These are phyloP conservation scores for Balearica regulorum DNA, from an alignment of 2,797 vertebrate species.

Conservation along the genomic window DNA sequence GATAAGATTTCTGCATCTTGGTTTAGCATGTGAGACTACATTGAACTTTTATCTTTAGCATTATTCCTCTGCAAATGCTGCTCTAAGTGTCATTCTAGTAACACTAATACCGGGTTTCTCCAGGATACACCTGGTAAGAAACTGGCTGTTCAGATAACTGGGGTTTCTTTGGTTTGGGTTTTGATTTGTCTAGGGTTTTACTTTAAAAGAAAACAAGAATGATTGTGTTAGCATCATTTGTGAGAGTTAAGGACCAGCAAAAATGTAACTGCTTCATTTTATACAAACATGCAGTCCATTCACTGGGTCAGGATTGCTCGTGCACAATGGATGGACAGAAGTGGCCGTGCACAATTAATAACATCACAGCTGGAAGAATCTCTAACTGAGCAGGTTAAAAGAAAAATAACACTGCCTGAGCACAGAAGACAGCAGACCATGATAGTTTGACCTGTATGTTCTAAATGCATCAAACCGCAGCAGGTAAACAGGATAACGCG, in stretches of 20 bases:
- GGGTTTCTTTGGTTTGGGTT: not conserved
- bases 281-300: not conserved
- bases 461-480: not conserved
- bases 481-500: not conserved
- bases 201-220: not conserved
- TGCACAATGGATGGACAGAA: not conserved
- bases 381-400: not conserved
- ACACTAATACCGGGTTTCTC: accelerated
- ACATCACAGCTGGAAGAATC: not conserved
- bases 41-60: not conserved
- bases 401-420: not conserved
- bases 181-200: not conserved
- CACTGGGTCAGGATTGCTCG: not conserved
- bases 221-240: not conserved
- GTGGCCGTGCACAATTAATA: not conserved
- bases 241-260: not conserved
- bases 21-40: not conserved
- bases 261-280: not conserved
- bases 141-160: not conserved
- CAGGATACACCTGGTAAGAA: not conserved
- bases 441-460: not conserved
- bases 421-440: not conserved
- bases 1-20: not conserved
- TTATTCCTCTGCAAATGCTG: not conserved
- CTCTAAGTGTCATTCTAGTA: not conserved